These are phyloP conservation scores for Nymphalis c-album DNA, from an alignment of 2,888 invertebrate species.

Conservation along the genomic window DNA sequence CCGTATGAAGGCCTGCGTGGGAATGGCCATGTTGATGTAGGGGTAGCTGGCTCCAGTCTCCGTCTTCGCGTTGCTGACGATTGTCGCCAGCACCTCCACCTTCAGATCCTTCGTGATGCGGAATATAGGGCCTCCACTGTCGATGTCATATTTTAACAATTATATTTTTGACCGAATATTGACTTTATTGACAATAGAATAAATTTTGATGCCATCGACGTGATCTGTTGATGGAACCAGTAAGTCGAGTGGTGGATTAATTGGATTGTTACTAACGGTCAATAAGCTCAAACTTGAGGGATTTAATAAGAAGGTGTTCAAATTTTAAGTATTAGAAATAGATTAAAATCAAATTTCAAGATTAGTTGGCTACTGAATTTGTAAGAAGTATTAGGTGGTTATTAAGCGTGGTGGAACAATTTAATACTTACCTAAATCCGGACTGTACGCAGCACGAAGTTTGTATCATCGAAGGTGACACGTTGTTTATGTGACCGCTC, in stretches of 20 bases:
- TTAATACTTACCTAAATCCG: slow-evolving; percentile 67
- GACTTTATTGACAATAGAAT: too few species aligned
- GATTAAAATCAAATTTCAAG: too few species aligned
- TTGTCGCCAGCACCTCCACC: slow-evolving; percentile 77
- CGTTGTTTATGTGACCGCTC: slow-evolving; percentile 79
- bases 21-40: slow-evolving; percentile 83
- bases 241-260: too few species aligned
- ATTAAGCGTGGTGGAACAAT: not conserved
- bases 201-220: too few species aligned
- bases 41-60: slow-evolving; percentile 77
- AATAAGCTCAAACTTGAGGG: too few species aligned
- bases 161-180: too few species aligned
- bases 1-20: slow-evolving; percentile 65
- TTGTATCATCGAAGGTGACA: slow-evolving; percentile 79
- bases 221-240: too few species aligned
- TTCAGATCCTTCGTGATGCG: slow-evolving; percentile 55
- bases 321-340: too few species aligned
- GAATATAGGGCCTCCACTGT: slow-evolving; percentile 83
- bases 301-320: too few species aligned
- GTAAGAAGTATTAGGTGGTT: not conserved
- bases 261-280: too few species aligned
- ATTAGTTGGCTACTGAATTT: not conserved
- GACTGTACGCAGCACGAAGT: slow-evolving; percentile 84
- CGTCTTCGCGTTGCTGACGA: slow-evolving; percentile 82
- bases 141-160: not conserved